Base-by-base conservation (phyloP, 2,888 invertebrate genomes). In the Apodemia arnacis region DNA sequence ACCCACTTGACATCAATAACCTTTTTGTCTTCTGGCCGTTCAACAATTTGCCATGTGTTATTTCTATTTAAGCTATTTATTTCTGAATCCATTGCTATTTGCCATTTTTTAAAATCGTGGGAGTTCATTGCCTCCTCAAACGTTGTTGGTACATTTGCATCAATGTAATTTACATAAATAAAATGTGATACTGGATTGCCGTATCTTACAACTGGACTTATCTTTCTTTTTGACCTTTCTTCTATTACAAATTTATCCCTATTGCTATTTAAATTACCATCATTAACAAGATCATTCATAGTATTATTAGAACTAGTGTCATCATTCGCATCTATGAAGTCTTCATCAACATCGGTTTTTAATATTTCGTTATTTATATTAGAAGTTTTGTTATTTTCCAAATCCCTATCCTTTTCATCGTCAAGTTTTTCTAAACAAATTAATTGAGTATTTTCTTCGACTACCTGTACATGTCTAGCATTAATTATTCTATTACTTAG, bases 81-180 rank as follows among this genome's bases (percentile, higher is more conserved):
- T 90, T 95, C 95, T 2, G 73, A 44, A 21, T 95, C 84, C 93
- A 95, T 95, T 15, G 95, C 95, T 21, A 21, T 74, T 87, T 93
- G 83, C 95, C 93, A 94, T 87, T 94, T 76, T 63, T 89, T 87
- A 82, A 7, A 4, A 49, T 95, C 93, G 76, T 86, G 0, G 70
- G 89, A 91, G 38, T 79, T 94, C 21, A 93, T 93, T 82, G 95
- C 95, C 89, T 94, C 94, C 80, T 95, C 87, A 92, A 92, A 95
- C 74, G 80, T 94, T 84, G 79, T 79, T 83, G 94, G 95, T 76
- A 85, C 85, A 82, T 87, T 88, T 70, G 94, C 94, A 92, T 93
- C 90, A 87, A 83, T 34, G 83, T 92, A 89, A 77, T 95, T 94
- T 0, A 92, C 94, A 91, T 89, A 93, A 34, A 95, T 92, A 89